Evolutionary conservation across 2,113 vertebrate genomes (phyloP).

Genomic region (Hippocampus mohnikei): DNA sequence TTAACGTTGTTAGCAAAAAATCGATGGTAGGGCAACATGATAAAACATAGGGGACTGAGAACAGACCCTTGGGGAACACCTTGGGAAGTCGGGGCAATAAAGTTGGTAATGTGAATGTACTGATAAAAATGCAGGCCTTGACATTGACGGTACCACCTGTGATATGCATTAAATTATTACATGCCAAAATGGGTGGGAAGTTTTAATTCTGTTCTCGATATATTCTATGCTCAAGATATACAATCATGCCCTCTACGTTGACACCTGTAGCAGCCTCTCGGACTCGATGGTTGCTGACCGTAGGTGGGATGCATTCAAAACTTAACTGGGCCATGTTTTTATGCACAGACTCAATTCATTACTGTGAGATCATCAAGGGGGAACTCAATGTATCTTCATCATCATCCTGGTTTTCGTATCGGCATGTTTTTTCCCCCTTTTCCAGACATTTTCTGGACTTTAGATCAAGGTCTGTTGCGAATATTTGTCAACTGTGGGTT

Average conservation of each 20-base stretch:
- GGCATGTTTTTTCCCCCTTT: too few relatives aligned
- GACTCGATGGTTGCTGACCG: conserved; percentile 58
- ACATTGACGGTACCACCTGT: neutral
- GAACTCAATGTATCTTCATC: conserved; percentile 71
- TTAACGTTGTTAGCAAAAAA: too few relatives aligned
- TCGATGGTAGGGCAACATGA: too few relatives aligned
- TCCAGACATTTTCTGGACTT: too few relatives aligned
- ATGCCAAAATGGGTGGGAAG: neutral
- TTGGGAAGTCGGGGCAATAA: neutral
- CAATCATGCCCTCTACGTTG: conserved; percentile 56
- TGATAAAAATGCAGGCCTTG: neutral
- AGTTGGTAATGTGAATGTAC: neutral
- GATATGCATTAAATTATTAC: neutral
- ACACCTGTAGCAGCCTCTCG: conserved; percentile 45
- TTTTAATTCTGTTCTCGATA: neutral
- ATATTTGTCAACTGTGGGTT: too few relatives aligned
- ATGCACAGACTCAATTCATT: conserved; percentile 73
- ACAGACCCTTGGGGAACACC: neutral
- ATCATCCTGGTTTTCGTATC: conserved; percentile 53
- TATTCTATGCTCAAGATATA: neutral
- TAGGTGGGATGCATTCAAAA: conserved; percentile 61
- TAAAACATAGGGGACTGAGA: neutral
- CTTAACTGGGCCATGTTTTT: conserved; percentile 69
- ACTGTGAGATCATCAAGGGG: conserved; percentile 69
- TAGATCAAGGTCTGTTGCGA: too few relatives aligned